Evolutionary conservation across 2,113 vertebrate genomes (phyloP).

Genomic region (Henicopernis longicauda): DNA sequence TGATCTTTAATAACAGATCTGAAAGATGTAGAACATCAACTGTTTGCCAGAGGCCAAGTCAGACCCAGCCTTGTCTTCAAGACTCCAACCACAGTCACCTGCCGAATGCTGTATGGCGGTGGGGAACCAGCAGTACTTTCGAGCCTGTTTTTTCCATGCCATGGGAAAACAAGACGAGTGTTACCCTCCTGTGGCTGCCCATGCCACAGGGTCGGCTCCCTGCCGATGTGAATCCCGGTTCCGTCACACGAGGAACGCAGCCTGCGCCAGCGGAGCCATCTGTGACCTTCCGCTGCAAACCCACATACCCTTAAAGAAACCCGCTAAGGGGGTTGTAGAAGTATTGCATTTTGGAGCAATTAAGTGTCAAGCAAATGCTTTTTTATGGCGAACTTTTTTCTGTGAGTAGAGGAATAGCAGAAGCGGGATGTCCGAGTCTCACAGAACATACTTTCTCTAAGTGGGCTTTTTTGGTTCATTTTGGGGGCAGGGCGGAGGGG

Average conservation of each 20-base stretch:
- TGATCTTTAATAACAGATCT: not conserved
- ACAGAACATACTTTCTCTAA: not conserved
- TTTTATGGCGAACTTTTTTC: no score
- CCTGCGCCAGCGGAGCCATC: not conserved
- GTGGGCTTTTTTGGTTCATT: not conserved
- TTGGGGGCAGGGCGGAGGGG: rapidly evolving
- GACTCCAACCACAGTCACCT: not conserved
- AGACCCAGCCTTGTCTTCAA: not conserved
- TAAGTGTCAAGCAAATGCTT: not conserved
- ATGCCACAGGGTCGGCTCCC: not conserved
- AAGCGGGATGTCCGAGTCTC: not conserved
- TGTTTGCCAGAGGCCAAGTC: not conserved
- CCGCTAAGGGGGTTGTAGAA: not conserved
- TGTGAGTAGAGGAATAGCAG: not conserved
- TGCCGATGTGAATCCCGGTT: not conserved
- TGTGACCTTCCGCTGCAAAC: not conserved
- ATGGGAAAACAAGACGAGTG: not conserved
- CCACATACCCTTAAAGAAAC: not conserved
- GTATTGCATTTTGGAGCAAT: not conserved
- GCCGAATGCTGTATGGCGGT: rapidly evolving
- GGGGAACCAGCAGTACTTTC: not conserved
- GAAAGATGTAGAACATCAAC: no score
- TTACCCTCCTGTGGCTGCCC: not conserved
- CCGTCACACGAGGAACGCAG: not conserved
- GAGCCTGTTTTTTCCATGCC: not conserved